phyloP scores from a whole-genome alignment of 2,113 vertebrate species.

The Bothrops jararaca region DNA sequence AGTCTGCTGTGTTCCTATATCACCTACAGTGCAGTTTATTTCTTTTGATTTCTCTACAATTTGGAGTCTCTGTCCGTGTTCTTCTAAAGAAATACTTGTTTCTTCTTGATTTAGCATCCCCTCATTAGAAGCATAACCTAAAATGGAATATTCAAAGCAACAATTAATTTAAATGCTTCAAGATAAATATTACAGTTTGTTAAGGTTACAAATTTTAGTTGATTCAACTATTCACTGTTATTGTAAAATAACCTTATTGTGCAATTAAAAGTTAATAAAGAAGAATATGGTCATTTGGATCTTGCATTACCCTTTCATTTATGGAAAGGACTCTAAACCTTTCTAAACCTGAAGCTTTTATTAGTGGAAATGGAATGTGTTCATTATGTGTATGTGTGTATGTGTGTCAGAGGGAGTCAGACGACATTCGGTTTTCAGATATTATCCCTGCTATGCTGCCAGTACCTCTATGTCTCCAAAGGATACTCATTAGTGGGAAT shows the following conservation, averaged over 20 bases:
- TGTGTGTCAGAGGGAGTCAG: background rate
- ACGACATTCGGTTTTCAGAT: background rate
- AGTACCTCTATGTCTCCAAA: background rate
- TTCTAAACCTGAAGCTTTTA: background rate
- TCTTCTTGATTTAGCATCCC: conserved; percentile 45
- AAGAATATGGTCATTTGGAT: background rate
- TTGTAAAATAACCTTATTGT: background rate
- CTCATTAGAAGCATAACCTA: conserved; percentile 55
- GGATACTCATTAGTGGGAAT: background rate
- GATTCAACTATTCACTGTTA: background rate
- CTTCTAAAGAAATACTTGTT: conserved; percentile 52
- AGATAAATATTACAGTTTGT: background rate
- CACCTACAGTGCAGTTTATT: conserved; percentile 39
- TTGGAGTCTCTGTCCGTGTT: conserved; percentile 55
- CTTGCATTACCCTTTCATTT: background rate
- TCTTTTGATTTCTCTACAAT: conserved; percentile 52
- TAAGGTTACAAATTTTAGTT: background rate
- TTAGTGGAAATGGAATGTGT: background rate
- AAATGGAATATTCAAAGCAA: conserved; percentile 43
- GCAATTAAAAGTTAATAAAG: background rate
- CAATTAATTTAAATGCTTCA: conserved; percentile 27
- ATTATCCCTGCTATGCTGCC: background rate
- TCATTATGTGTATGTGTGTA: background rate
- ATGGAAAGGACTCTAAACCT: background rate
- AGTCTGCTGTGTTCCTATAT: conserved; percentile 38